Evolutionary conservation across 2,113 vertebrate genomes (phyloP), one percentile per base, ranked within the genome.

Genomic region (Coregonus clupeaformis): DNA sequence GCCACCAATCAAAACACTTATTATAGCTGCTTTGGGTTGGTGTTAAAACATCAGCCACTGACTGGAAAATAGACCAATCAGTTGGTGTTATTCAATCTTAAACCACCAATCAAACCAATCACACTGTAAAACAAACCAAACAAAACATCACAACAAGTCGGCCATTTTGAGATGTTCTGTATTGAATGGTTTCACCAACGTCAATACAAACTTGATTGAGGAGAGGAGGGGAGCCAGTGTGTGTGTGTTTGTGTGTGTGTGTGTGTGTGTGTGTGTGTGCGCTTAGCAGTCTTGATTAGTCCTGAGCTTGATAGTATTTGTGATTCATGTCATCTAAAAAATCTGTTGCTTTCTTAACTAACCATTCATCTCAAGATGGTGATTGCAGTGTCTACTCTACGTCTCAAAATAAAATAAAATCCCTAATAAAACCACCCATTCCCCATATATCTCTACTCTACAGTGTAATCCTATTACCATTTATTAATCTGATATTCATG

Each of bases 11-110:
- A 52, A 18, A 52, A 18, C 14, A 52, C 49, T 52, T 52, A 1
- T 52, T 18, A 52, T 18, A 16, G 49, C 4, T 13, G 14, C 16
- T 52, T 52, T 52, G 49, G 49, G 14, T 52, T 20, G n/a, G 9
- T 13, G 7, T 27, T 18, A 18, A 52, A 52, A 52, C 3, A 13
- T 52, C 49, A 18, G 49, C 6, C 9, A 25, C 25, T 30, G 27
- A 29, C 70, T 57, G 71, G 76, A 77, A 84, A 84, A 71, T 67
- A 29, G 83, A 83, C 81, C 81, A 85, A 84, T 87, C 13, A 49
- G 14, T 52, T 3, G 49, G 4, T 52, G 49, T 5, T 52, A 52
- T 52, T 52, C 18, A 18, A 52, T 13, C 49, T 16, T 52, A 13
- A 18, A 5, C 49, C 49, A 52, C 4, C 3, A 52, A 16, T 52